A percentile compares a stretch with the other conserved stretches of the same genome.
Evolutionary conservation across 1,140 invertebrate genomes (phyloP).

Genomic region (Calliopsis andreniformis): DNA sequence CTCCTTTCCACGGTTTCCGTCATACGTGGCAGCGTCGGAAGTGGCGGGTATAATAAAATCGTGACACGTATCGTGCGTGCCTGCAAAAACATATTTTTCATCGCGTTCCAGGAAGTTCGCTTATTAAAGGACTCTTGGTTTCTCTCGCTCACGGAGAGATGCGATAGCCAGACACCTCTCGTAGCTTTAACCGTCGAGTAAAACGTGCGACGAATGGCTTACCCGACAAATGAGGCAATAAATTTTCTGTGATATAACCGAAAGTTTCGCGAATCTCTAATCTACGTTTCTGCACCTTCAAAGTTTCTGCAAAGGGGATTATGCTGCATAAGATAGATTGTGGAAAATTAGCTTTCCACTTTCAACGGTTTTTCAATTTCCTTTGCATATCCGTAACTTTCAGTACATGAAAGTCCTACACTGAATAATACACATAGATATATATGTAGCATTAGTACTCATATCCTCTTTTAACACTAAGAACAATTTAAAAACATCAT

Average conservation of each 20-base stretch:
- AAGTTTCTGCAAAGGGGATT: slow-evolving; percentile 33
- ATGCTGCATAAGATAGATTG: too few species aligned
- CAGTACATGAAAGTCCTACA: too few species aligned
- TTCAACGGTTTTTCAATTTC: background rate
- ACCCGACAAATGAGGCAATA: slow-evolving; percentile 65
- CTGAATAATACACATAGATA: too few species aligned
- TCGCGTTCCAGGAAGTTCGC: slow-evolving; percentile 72
- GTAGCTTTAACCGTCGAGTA: slow-evolving; percentile 55
- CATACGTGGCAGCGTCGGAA: slow-evolving; percentile 48
- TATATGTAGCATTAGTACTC: too few species aligned
- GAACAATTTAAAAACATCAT: too few species aligned
- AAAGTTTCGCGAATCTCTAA: slow-evolving; percentile 55
- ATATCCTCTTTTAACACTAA: too few species aligned
- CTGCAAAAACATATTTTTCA: slow-evolving; percentile 77
- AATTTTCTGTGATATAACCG: slow-evolving; percentile 62
- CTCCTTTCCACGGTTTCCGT: slow-evolving; percentile 53
- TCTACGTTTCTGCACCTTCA: slow-evolving; percentile 15
- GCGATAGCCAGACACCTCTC: slow-evolving; percentile 69
- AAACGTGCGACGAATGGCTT: slow-evolving; percentile 73
- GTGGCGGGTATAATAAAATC: slow-evolving; percentile 72
- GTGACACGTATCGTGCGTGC: slow-evolving; percentile 75
- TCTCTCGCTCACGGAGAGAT: slow-evolving; percentile 35
- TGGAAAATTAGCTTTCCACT: background rate
- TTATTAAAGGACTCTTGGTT: slow-evolving; percentile 60
- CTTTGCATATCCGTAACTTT: background rate